Evolutionary conservation across 1,140 invertebrate species (phyloP).

Genomic region (Planococcus citri): DNA sequence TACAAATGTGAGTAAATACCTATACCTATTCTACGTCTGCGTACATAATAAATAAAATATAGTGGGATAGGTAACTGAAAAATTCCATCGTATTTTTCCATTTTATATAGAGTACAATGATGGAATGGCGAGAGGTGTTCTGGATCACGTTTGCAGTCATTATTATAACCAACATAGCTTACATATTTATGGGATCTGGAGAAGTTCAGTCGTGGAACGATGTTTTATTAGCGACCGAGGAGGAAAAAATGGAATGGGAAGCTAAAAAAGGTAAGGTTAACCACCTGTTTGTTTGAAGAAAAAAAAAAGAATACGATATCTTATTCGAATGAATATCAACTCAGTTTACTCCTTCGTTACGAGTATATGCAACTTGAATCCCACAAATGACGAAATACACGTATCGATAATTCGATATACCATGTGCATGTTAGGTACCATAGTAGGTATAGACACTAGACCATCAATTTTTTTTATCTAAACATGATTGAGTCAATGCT

Average conservation of each 20-base stretch:
- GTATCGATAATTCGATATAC: too few relatives aligned
- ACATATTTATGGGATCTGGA: conserved; percentile 54
- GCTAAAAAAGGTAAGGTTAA: not conserved
- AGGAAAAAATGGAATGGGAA: not conserved
- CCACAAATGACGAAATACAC: too few relatives aligned
- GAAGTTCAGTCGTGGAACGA: conserved; percentile 59
- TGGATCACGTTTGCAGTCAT: conserved; percentile 66
- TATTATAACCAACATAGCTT: conserved; percentile 56
- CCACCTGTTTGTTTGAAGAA: too few relatives aligned
- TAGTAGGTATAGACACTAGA: too few relatives aligned
- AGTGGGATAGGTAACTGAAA: not conserved
- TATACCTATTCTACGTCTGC: too few relatives aligned
- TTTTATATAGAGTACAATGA: conserved; percentile 49
- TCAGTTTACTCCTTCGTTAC: too few relatives aligned
- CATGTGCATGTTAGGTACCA: too few relatives aligned
- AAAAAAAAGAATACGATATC: too few relatives aligned
- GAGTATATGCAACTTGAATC: too few relatives aligned
- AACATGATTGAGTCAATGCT: too few relatives aligned
- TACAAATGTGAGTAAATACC: conserved; percentile 44
- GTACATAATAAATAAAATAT: not conserved
- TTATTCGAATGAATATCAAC: too few relatives aligned
- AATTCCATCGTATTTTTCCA: not conserved
- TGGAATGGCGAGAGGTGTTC: conserved; percentile 69
- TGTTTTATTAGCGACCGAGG: not conserved
- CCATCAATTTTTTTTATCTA: too few relatives aligned